These are phyloP conservation scores for Clytia hemisphaerica DNA, from an alignment of 30 jellyfish, hydroid and myxozoan genomes.

Conservation along the genomic window DNA sequence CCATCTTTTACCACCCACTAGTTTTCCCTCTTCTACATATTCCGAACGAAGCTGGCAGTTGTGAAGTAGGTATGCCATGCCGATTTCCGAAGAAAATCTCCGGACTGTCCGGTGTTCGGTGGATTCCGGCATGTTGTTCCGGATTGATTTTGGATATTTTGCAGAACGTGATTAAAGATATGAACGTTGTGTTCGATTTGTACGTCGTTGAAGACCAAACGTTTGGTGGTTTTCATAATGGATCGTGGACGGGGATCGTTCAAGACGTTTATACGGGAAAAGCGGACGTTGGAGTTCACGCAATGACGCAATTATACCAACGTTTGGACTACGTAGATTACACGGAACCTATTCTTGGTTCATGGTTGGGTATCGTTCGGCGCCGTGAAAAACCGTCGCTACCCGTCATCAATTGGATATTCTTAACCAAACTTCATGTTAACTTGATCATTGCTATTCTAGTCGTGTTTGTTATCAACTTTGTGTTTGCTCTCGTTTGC, in stretches of 20 bases:
- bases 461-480: not conserved
- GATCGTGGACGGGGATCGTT: conserved; percentile 16
- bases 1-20: conserved; percentile 9
- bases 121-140: conserved; percentile 5
- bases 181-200: not conserved
- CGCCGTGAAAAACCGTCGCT: not conserved
- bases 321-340: not conserved
- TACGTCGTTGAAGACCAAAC: conserved; percentile 14
- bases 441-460: not conserved
- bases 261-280: conserved; percentile 16
- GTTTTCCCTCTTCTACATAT: not conserved
- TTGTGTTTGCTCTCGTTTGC: not conserved
- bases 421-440: not conserved
- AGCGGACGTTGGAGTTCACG: conserved; percentile 12
- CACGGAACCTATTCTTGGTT: conserved; percentile 8
- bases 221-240: conserved; percentile 6
- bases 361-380: conserved; percentile 4
- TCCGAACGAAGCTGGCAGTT: not conserved
- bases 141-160: not conserved
- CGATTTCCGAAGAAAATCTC: not conserved
- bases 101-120: not conserved
- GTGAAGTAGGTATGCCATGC: conserved; percentile 14
- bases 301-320: not conserved
- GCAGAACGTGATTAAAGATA: not conserved
- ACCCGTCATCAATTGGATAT: not conserved